Percentiles rank a stretch among this genome's conserved stretches.
Conservation (phyloP, 1,140 invertebrate species). For the Rhagoletis pomonella region DNA sequence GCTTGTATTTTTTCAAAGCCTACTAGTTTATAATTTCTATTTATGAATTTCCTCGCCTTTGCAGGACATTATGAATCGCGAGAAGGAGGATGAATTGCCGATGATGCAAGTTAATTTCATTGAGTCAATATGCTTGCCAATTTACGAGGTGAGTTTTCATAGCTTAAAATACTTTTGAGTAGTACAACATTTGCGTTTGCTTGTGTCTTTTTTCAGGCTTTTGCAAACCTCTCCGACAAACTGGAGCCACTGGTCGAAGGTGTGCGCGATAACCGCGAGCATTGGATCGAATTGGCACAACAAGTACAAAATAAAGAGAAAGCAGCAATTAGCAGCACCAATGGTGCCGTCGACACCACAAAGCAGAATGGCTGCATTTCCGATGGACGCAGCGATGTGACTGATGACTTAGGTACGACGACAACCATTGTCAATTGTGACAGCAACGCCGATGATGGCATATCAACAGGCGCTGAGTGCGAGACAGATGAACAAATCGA, state of each 20-base stretch:
- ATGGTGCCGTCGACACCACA: neutral
- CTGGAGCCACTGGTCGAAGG: constrained; percentile 88
- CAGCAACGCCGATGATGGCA: constrained; percentile 23
- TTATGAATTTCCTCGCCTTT: neutral
- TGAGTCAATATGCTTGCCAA: constrained; percentile 95
- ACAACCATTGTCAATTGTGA: neutral
- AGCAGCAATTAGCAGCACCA: constrained; percentile 39
- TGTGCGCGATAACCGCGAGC: constrained; percentile 86
- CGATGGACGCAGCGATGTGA: neutral
- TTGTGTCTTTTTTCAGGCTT: constrained; percentile 80
- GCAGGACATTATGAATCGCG: constrained; percentile 96
- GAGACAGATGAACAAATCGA: constrained; percentile 37
- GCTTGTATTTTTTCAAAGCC: too few species aligned
- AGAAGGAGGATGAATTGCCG: constrained; percentile 95
- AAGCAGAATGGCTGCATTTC: constrained; percentile 39
- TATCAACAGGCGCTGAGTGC: constrained; percentile 16
- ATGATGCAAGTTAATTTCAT: constrained; percentile 98
- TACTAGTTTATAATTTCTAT: too few species aligned
- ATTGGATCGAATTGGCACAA: constrained; percentile 87
- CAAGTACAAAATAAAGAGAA: constrained; percentile 71
- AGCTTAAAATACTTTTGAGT: neutral
- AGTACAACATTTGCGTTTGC: neutral
- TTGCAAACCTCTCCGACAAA: constrained; percentile 85
- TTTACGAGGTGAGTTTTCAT: constrained; percentile 87
- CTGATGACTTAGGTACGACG: neutral